Base-by-base conservation (phyloP, 2,888 invertebrate genomes). In the Philereme transversata region DNA sequence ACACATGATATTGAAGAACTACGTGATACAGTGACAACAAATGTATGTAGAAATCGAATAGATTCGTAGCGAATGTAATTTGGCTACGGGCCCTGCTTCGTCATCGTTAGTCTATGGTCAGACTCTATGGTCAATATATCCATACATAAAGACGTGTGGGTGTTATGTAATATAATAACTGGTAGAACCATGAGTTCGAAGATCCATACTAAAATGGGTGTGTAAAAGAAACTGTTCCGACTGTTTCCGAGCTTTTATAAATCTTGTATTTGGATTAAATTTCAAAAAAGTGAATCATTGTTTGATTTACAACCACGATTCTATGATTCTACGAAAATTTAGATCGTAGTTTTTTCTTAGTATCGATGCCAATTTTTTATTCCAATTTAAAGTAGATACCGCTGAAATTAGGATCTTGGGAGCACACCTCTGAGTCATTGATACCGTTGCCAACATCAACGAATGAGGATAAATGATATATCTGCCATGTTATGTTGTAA, bases 401-500 rank as follows among this genome's bases (percentile, higher is more conserved):
- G 36, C 22, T 58, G 72, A 73, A 71, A 75, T 77, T 77, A 85
- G 83, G 79, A 84, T 86, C 78, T 83, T 78, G 80, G 79, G 82
- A 86, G 81, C 80, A 75, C 79, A 83, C 82, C 77, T 78, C 78
- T 89, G 88, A 90, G 75, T 90, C 90, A 91, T 78, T 71, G 73
- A 78, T 73, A 74, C 76, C 66, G 76, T 75, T 90, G 90, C 90
- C 88, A 89, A 89, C 79, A 81, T 74, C 66, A 67, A 61, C 58
- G 60, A 67, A 61, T 52, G 59, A 57, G 71, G 78, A 72, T 74
- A 77, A 65, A 45, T 41, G 38, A 6, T 50, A 35, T 44, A 11
- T 46, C 41, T 51, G 11, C 40, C 7, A 46, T 46, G 45, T 44
- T 49, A 38, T 38, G 4, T 8, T 57, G 11, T 43, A 40, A 4